phyloP scores from a whole-genome alignment of 2,888 invertebrate genomes.

The Amphiduros pacificus region DNA sequence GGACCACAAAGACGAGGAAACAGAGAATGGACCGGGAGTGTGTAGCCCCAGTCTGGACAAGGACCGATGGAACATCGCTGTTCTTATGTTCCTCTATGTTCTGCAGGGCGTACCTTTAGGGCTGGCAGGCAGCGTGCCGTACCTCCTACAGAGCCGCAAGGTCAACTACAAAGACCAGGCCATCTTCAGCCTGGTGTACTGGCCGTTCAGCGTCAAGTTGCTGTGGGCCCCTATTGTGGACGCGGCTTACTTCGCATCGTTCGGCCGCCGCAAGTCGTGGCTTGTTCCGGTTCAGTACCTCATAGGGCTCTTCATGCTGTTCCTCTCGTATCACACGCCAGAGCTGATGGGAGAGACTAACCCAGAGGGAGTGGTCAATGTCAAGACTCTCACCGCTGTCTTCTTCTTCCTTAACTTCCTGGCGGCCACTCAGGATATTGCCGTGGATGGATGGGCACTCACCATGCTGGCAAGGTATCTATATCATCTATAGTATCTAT shows the following conservation, averaged over 20 bases:
- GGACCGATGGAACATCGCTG: conserved; percentile 71
- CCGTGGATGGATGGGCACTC: conserved; percentile 99
- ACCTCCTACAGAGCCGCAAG: conserved; percentile 89
- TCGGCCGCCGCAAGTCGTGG: conserved; percentile 89
- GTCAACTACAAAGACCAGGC: conserved; percentile 92
- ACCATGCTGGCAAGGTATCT: conserved; percentile 90
- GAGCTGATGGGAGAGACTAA: conserved; percentile 74
- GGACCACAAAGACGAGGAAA: too few relatives aligned
- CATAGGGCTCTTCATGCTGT: conserved; percentile 83
- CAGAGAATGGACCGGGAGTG: neutral
- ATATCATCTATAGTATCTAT: too few relatives aligned
- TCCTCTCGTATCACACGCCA: conserved; percentile 69
- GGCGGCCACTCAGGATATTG: conserved; percentile 99
- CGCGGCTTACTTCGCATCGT: conserved; percentile 77
- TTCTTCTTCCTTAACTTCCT: conserved; percentile 93
- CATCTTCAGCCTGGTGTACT: conserved; percentile 80
- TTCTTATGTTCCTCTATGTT: conserved; percentile 89
- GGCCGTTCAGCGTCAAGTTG: conserved; percentile 87
- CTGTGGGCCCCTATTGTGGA: conserved; percentile 99
- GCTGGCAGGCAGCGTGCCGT: conserved; percentile 89
- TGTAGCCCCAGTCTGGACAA: conserved; percentile 33
- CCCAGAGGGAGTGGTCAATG: conserved; percentile 22
- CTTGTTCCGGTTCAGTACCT: conserved; percentile 92
- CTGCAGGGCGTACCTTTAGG: conserved; percentile 87
- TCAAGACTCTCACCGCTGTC: conserved; percentile 70